A percentile compares a stretch with the other conserved stretches of the same genome.
Evolutionary conservation across 1,140 invertebrate species (phyloP).

Genomic region (Lepidotrigona ventralis): DNA sequence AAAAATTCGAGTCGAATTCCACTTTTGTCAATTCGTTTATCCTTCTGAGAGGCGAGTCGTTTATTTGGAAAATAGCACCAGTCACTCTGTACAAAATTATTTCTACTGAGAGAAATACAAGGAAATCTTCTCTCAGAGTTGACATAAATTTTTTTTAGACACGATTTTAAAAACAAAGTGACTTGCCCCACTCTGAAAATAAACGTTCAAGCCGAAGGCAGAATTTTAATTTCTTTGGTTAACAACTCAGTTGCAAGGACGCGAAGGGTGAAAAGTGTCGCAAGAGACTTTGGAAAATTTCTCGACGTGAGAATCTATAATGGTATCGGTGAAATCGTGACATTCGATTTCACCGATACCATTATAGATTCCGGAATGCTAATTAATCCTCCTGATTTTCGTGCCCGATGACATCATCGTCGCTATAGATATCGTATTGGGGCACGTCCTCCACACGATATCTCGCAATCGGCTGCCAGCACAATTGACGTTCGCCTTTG

Average conservation of each 20-base stretch:
- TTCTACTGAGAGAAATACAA: too few relatives aligned
- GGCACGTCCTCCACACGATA: constrained; percentile 17
- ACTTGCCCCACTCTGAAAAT: too few relatives aligned
- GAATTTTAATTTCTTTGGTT: neutral
- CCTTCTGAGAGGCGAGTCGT: too few relatives aligned
- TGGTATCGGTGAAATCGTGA: neutral
- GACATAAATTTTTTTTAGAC: too few relatives aligned
- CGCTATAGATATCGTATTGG: neutral
- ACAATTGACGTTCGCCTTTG: constrained; percentile 24
- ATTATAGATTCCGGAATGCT: too few relatives aligned
- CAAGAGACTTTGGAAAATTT: neutral
- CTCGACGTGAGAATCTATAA: neutral
- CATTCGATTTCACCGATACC: neutral
- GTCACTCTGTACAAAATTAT: too few relatives aligned
- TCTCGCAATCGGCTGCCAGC: constrained; percentile 6
- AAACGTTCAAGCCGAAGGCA: neutral
- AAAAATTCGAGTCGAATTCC: too few relatives aligned
- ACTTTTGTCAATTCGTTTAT: too few relatives aligned
- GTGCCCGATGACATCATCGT: neutral
- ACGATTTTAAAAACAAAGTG: too few relatives aligned
- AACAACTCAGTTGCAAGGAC: neutral
- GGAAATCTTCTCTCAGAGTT: too few relatives aligned
- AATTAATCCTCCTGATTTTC: neutral
- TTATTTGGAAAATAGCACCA: too few relatives aligned
- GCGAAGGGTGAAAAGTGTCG: neutral